Evolutionary conservation across 2,888 invertebrate genomes (phyloP).

Genomic region (Agrotis segetum): DNA sequence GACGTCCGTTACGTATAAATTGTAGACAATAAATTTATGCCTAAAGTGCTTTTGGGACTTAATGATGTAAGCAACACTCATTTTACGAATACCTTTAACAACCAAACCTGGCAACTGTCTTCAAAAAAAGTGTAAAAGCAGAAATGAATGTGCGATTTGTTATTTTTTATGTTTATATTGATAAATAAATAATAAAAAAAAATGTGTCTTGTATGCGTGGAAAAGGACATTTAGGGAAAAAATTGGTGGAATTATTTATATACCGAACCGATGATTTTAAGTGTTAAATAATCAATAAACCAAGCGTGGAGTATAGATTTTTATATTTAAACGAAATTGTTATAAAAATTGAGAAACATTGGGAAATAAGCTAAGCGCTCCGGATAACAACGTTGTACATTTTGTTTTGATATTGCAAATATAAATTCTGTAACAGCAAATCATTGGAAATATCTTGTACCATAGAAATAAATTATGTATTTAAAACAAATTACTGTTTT

Average conservation of each 20-base stretch:
- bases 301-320: conserved; percentile 64
- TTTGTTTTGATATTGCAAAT: conserved; percentile 72
- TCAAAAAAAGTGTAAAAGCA: conserved; percentile 73
- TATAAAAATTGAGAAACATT: conserved; percentile 67
- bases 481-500: conserved; percentile 76
- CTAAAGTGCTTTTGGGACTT: conserved; percentile 61
- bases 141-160: conserved; percentile 81
- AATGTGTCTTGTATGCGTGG: conserved; percentile 76
- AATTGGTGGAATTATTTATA: conserved; percentile 76
- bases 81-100: conserved; percentile 52
- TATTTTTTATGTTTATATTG: conserved; percentile 89
- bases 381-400: conserved; percentile 62
- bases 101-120: conserved; percentile 77
- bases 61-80: conserved; percentile 44
- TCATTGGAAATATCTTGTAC: conserved; percentile 88
- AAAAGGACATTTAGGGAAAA: conserved; percentile 73
- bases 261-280: conserved; percentile 68
- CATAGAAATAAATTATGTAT: conserved; percentile 91
- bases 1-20: conserved; percentile 51
- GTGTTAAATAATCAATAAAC: conserved; percentile 73
- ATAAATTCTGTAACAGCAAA: conserved; percentile 76
- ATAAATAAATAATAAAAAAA: conserved; percentile 74
- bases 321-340: conserved; percentile 67
- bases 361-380: conserved; percentile 57
- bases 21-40: conserved; percentile 68